phyloP scores from a whole-genome alignment of 2,113 vertebrate genomes.

The Delphinapterus leucas region DNA sequence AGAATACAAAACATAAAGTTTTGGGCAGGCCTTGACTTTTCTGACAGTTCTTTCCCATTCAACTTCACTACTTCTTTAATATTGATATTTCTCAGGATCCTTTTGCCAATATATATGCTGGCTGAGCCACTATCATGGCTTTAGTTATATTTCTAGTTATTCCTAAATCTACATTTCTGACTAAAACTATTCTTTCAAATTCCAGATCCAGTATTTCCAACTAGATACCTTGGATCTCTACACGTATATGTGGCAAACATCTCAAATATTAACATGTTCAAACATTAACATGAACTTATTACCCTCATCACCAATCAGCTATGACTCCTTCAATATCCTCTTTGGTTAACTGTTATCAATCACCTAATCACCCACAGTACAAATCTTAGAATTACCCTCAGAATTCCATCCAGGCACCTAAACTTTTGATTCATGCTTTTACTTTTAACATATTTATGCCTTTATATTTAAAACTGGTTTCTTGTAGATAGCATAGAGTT shows the following conservation, averaged over 20 bases:
- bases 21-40: conserved; percentile 10
- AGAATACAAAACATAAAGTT: conserved; percentile 39
- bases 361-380: background rate
- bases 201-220: background rate
- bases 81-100: background rate
- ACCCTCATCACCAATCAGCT: background rate
- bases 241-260: background rate
- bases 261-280: background rate
- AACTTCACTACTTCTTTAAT: background rate
- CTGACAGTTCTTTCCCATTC: conserved; percentile 30
- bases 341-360: background rate
- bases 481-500: background rate
- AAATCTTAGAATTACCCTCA: background rate
- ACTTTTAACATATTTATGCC: background rate
- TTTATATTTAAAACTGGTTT: conserved; percentile 13
- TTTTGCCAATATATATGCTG: background rate
- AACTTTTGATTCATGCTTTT: background rate
- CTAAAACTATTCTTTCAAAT: background rate
- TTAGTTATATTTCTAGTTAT: background rate
- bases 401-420: background rate
- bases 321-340: background rate
- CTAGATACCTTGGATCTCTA: background rate
- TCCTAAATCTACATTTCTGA: conserved; percentile 24
- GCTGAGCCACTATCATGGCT: background rate
- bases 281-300: background rate